Conservation (phyloP, 2,797 vertebrate genomes). For the Halcyon leucocephala region DNA sequence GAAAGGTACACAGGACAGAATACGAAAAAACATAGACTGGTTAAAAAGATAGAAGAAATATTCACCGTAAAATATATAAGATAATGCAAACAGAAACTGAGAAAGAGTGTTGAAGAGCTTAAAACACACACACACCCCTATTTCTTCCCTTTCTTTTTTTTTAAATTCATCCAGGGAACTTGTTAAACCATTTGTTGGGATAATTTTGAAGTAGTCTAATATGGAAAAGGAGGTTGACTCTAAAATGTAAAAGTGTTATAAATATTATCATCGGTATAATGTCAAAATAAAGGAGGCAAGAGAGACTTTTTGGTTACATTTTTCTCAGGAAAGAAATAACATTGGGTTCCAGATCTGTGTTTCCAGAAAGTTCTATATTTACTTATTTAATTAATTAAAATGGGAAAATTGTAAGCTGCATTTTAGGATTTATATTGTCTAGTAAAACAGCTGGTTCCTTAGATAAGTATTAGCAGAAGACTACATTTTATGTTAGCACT, state of each 20-base stretch:
- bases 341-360: neutral
- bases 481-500: neutral
- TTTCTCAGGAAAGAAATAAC: neutral
- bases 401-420: neutral
- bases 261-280: neutral
- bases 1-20: neutral
- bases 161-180: rapidly evolving
- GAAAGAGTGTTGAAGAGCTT: neutral
- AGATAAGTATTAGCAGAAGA: neutral
- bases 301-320: neutral
- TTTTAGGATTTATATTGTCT: neutral
- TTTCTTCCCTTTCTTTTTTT: no score
- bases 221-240: neutral
- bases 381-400: neutral
- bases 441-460: neutral
- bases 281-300: neutral
- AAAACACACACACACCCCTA: rapidly evolving
- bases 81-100: neutral
- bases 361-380: neutral
- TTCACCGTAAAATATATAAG: neutral
- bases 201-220: neutral
- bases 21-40: neutral
- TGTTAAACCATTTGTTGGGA: neutral
- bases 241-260: neutral
- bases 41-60: neutral